Base-by-base conservation (phyloP, 2,888 invertebrate species). In the Linnaemya tessellans region DNA sequence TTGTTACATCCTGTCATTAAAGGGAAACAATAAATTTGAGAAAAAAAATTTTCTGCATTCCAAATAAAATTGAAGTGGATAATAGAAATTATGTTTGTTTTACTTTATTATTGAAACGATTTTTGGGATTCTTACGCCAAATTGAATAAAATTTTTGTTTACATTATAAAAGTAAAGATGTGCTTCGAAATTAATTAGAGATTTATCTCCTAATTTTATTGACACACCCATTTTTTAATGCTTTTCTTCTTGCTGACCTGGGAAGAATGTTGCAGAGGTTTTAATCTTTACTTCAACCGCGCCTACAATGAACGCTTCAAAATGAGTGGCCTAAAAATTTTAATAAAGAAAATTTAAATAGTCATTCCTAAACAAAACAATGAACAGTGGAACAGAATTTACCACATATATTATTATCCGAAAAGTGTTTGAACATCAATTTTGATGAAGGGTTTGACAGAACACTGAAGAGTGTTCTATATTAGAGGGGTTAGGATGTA, bases 141-240 rank as follows among this genome's bases (percentile, higher is more conserved):
- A 51, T 5, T 22, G 15, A 11, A 38, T 3, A 41, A 11, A 41
- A 10, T 38, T 38, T 38, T 1, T 38, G 8, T 9, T 9, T 38
- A 38, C 38, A n/a, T n/a, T n/a, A n/a, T n/a, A n/a, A n/a, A n/a
- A n/a, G n/a, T n/a, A n/a, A n/a, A 18, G 38, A 4, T 60, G 11
- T 11, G 18, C 38, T 38, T 25, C 3, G 35, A 56, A 67, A 20
- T n/a, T 15, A 41, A 3, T 64, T 73, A 70, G 15, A 38, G 35
- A 20, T 77, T 81, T 68, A 64, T 56, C 56, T 62, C 13, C n/a
- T 18, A 54, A 62, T 30, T 78, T 35, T 68, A 56, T 49, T 54
- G 85, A 79, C 85, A 85, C 85, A 79, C 85, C 85, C 85, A 75
- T 79, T 84, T 84, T 49, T 68, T 25, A 0, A 15, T 38, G 20